Base-by-base conservation (phyloP, 37 sponge, comb jelly and placozoan genomes). In the Ianthella basta region DNA sequence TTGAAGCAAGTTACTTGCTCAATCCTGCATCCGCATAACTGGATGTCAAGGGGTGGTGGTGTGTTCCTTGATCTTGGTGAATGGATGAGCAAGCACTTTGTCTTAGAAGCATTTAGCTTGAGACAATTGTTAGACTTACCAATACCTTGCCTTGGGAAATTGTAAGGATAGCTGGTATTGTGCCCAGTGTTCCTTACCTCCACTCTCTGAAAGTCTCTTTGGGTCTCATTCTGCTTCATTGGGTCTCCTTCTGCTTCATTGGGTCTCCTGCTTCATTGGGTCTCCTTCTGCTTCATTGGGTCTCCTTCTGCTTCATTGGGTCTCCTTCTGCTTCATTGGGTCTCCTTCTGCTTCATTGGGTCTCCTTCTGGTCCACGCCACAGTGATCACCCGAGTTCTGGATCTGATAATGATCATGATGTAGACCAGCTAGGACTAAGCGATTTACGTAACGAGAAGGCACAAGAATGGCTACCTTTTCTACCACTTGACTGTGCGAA, bases 151-250 rank as follows among this genome's bases (percentile, higher is more conserved):
- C 19, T 23, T 66, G 68, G 68, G 19, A 23, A 66, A 66, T 27
- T 66, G 68, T 66, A 27, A 66, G 13, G 68, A 66, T 66, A 66
- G 27, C 27, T 66, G 68, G 68, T 66, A 66, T 66, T 66, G 68
- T 66, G 68, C 68, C 23, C 68, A 66, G 27, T 66, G 68, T 23
- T 15, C 27, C 68, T 23, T 66, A 66, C 68, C 68, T 24, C 27
- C 68, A 27, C 27, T 66, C 68, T 66, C 68, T 14, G 68, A 66
- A 19, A 66, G 68, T n/a, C 29, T 66, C 27, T 66, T 66, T 27
- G 27, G 27, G 68, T 24, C 27, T 13, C 27, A 19, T 66, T 66
- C 19, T 66, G 19, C 29, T 66, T 15, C 68, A 66, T n/a, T n/a
- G n/a, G n/a, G n/a, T n/a, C n/a, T n/a, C n/a, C n/a, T n/a, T n/a